Evolutionary conservation across 2,888 invertebrate species (phyloP), one percentile per base, ranked within the genome.

Genomic region (Spicauda simplicius): DNA sequence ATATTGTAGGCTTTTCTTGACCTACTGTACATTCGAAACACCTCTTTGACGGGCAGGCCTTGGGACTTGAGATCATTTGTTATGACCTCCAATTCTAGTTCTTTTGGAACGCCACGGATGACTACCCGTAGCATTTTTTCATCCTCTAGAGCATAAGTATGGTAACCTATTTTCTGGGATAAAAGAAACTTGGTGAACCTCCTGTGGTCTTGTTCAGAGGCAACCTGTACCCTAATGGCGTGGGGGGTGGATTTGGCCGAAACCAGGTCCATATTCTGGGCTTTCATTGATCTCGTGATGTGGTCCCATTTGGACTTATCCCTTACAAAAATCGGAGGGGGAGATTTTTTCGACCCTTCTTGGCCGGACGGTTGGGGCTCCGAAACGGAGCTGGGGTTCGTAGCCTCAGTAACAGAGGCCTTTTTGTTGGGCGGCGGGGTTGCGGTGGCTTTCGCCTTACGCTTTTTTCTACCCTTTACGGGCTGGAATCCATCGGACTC

Each of bases 21-120:
- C 8, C 30, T 1, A 2, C 52, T 11, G 53, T 41, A 25, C 68
- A 68, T 68, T 0, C 57, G 45, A 41, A 61, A 50, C 4, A 61
- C 67, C 4, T 50, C 18, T 2, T 11, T 0, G 8, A 57, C 25
- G 0, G 61, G 41, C 0, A 57, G 50, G 8, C 25, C 48, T 57
- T 61, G 37, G 4, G 12, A 41, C 10, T 41, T 8, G 2, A 41
- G 12, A 12, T 41, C 41, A 2, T 41, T 8, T 2, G 2, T 10
- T 8, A 41, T 41, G 8, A 12, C 12, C 6, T 8, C 41, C 2
- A 12, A 2, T 8, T 41, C 41, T 8, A 41, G 8, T 41, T 41
- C 11, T 8, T 7, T 8, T 2, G 41, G 41, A 11, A 41, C 10
- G 4, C 41, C 6, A 2, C 41, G 4, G 4, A 41, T 41, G 41